Percentiles rank a stretch among this genome's conserved stretches.
phyloP scores from a whole-genome alignment of 2,797 vertebrate species.

The Nasua narica region DNA sequence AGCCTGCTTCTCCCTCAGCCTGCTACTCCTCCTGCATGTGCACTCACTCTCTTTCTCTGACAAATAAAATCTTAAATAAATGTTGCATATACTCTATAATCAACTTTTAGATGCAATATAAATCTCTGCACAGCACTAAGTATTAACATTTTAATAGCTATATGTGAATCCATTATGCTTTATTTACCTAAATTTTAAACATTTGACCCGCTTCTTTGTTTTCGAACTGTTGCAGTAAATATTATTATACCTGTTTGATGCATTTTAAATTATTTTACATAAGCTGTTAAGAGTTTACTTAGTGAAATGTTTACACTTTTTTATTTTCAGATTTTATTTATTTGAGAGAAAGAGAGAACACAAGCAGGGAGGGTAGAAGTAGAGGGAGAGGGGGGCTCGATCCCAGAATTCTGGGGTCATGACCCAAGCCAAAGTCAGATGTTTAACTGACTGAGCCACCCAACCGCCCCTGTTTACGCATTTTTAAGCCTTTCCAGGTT shows the following conservation, averaged over 20 bases:
- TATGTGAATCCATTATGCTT: neutral
- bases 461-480: neutral
- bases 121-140: neutral
- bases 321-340: neutral
- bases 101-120: neutral
- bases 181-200: neutral
- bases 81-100: neutral
- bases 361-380: neutral
- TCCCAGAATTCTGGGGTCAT: neutral
- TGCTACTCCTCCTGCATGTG: too few relatives aligned
- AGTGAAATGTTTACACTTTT: neutral
- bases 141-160: neutral
- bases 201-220: neutral
- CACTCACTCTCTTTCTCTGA: too few relatives aligned
- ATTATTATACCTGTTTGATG: neutral
- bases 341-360: neutral
- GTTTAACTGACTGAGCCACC: neutral
- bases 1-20: too few relatives aligned
- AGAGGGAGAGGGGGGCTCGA: neutral
- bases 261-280: neutral
- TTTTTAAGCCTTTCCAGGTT: neutral
- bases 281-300: neutral
- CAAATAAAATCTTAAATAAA: neutral
- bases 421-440: neutral
- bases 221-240: neutral